Evolutionary conservation across 2,113 vertebrate species (phyloP), one percentile per base, ranked within the genome.

Genomic region (Ageneiosus marmoratus): DNA sequence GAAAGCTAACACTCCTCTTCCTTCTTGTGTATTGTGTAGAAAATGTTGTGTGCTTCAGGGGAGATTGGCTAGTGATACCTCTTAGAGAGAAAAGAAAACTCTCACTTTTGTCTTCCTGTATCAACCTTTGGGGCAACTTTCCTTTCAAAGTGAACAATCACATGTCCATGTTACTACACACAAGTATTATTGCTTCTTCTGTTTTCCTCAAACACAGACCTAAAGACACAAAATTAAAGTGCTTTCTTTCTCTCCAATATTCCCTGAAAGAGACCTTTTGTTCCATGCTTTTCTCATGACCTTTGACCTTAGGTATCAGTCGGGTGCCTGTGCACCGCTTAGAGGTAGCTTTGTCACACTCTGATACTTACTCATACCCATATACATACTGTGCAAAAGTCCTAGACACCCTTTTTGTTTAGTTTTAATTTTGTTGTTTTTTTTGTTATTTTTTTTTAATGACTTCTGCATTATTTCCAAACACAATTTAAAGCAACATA

Each of bases 241-340:
- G 44, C 53, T 48, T 20, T 79, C 56, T 80, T 72, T 46, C 34
- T n/a, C n/a, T n/a, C n/a, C n/a, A n/a, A n/a, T n/a, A n/a, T n/a
- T 67, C 12, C 63, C 20, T 56, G 79, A 85, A 84, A 60, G 67
- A 78, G 77, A 75, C 77, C 84, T 87, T 87, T 87, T 86, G 84
- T 88, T 85, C 77, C 20, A 50, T 58, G 24, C 48, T 81, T 83
- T 86, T 88, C 85, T 85, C 85, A 88, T 86, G 80, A 73, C 85
- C 83, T 85, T 63, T 85, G 70, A 74, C 87, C 85, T 83, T 51
- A 32, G 62, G 63, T 80, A 83, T 80, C 75, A 79, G 79, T 79
- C 83, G 79, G 87, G 82, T 86, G 85, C 34, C 74, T 79, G 22
- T 78, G 77, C 65, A 63, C 55, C 62, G 80, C 73, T 65, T 32